Evolutionary conservation across 1,140 invertebrate genomes (phyloP), one percentile per base, ranked within the genome.

Genomic region (Nasonia vitripennis): DNA sequence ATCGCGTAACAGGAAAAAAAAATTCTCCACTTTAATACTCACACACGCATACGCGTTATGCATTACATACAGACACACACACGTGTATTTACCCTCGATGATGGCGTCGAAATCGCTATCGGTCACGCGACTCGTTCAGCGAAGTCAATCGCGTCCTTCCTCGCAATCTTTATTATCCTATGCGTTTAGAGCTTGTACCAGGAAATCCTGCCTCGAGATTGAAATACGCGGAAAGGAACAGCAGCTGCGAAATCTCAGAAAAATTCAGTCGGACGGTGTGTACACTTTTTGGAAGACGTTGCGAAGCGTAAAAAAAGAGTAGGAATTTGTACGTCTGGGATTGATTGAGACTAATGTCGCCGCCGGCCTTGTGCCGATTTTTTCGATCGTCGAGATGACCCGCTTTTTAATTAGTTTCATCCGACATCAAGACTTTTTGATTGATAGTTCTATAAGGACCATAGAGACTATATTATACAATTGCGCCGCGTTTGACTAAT

Each of bases 131-230:
- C 20, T 62, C 55, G 55, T 62, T 62, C 55, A 62, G 55, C 55
- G 55, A 62, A 62, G 55, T 62, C 55, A 62, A 62, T 62, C 55
- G 55, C 20, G 55, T 20, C 55, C 55, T 62, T 62, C 55, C 55
- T 62, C 55, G 55, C 55, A 62, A 62, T 20, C 55, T 62, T 62
- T 62, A 62, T 62, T 62, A 62, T n/a, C 55, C 55, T 62, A 62
- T 2, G 17, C 55, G 55, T 62, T 20, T 62, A 62, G 48, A 51
- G 48, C 48, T 0, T 17, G 17, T 62, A 62, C 55, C 17, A 62
- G 20, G 55, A 20, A 62, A 62, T 62, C 55, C 55, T 62, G 55
- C 6, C 0, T n/a, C 17, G 3, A 62, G 55, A 62, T 62, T 62
- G 20, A 62, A 62, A 62, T 62, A 62, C 55, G 17, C 20, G 55